phyloP scores from a whole-genome alignment of 2,888 invertebrate species.

The Campoplex nolae region DNA sequence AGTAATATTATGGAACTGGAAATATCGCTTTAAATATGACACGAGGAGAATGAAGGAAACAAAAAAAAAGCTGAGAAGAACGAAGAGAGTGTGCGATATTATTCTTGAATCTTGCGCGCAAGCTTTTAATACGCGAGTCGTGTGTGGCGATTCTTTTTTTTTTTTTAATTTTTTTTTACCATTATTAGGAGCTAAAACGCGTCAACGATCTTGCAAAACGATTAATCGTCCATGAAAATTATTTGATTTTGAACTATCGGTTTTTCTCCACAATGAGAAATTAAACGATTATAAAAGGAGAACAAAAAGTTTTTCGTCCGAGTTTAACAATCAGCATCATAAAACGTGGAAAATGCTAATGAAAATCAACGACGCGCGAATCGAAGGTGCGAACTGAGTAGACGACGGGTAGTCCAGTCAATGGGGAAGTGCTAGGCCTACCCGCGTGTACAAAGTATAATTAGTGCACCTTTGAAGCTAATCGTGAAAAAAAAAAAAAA shows the following conservation, averaged over 20 bases:
- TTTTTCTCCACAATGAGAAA: background rate
- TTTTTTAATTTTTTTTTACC: background rate
- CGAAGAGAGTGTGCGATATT: background rate
- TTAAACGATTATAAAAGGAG: background rate
- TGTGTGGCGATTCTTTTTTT: background rate
- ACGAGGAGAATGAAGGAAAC: background rate
- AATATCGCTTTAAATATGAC: background rate
- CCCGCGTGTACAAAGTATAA: constrained; percentile 63
- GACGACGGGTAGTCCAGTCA: constrained; percentile 75
- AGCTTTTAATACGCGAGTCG: constrained; percentile 3
- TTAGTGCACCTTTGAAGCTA: constrained; percentile 46
- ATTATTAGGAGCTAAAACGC: background rate
- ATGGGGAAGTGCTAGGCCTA: constrained; percentile 81
- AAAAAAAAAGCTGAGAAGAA: background rate
- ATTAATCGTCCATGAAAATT: constrained; percentile 6
- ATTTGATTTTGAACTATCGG: background rate
- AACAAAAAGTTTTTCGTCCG: constrained; percentile 4
- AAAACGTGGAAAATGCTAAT: background rate
- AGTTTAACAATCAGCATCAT: constrained; percentile 22
- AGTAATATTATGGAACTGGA: background rate
- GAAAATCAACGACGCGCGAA: constrained; percentile 45
- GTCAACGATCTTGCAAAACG: constrained; percentile 3
- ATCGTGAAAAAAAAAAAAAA: background rate
- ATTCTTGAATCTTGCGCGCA: background rate
- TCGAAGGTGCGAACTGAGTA: constrained; percentile 54